Evolutionary conservation across 2,113 vertebrate species (phyloP), one percentile per base, ranked within the genome.

Genomic region (Chamaea fasciata): DNA sequence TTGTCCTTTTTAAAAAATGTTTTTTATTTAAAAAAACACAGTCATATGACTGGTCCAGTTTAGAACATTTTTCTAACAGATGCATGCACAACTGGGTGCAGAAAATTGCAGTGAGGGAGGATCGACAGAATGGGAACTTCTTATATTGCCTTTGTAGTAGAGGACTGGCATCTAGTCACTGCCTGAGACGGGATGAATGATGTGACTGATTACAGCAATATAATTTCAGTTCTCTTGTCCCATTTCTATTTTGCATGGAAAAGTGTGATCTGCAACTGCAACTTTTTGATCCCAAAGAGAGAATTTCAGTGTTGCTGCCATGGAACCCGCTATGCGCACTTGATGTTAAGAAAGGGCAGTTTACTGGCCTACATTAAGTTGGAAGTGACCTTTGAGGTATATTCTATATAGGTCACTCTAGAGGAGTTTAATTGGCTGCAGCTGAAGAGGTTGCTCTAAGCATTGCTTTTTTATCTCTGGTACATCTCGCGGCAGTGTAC

Each of bases 371-470:
- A 10, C 28, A 33, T 41, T 24, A 76, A 35, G 14, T 33, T 49
- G 52, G 50, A 90, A 80, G 55, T 83, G 83, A 92, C 64, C 39
- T 89, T 60, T 68, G 39, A 87, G 55, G 44, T 56, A 60, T 81
- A 49, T 22, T 69, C 21, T n/a, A 19, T 22, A 35, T 18, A 50
- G 55, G 18, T 89, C 0, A 0, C 42, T 74, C 68, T 28, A 26
- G 0, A 0, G 42, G 55, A 59, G 33, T 92, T 83, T 63, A 90
- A 70, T 23, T 80, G 30, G 64, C 64, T 86, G 44, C 27, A 88
- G 56, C 41, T 74, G 68, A 70, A 55, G 73, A 68, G 24, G 11
- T 42, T 77, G 86, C 64, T 89, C 31, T 75, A 69, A 41, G 22
- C 26, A 2, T 13, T 64, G 22, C 14, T 57, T 59, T 60, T 71